Base-by-base conservation (phyloP, 37 sponge, comb jelly and placozoan species). In the Axinella damicornis region DNA sequence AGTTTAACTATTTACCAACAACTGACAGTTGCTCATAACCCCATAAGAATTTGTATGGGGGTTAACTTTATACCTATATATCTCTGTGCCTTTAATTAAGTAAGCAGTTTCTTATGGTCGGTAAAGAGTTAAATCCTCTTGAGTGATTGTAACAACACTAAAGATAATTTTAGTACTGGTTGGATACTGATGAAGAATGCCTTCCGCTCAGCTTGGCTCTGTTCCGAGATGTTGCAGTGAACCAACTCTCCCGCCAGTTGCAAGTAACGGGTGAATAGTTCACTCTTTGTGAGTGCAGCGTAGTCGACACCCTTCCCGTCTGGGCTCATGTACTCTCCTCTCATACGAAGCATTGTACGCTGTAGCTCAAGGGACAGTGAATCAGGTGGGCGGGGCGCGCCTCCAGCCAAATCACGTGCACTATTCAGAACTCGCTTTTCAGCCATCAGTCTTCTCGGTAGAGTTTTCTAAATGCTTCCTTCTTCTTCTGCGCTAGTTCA, bases 131-230 rank as follows among this genome's bases (percentile, higher is more conserved):
- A n/a, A n/a, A n/a, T n/a, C n/a, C n/a, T n/a, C n/a, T n/a, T n/a
- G n/a, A n/a, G n/a, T n/a, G n/a, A n/a, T 46, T 46, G 46, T 46
- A 46, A 46, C 9, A n/a, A n/a, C n/a, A n/a, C n/a, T n/a, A n/a
- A n/a, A n/a, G n/a, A n/a, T n/a, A n/a, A n/a, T n/a, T n/a, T n/a
- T n/a, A n/a, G n/a, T n/a, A n/a, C n/a, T n/a, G n/a, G 46, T 52
- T 70, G 92, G 93, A 93, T 95, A 95, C 96, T 95, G 37, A 95
- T 89, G 57, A 92, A 95, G 85, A 95, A 95, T 12, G 93, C 93
- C 68, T 79, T 89, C 71, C 69, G 84, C 55, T 95, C 73, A 0
- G 39, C 53, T 67, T 81, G 82, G 19, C 37, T 21, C 20, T 86
- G 57, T 28, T 15, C 24, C 0, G 74, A 57, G 11, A 89, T 62